Evolutionary conservation across 92 coral and sea anemone genomes (phyloP).

Genomic region (Parazoanthus atlanticus): DNA sequence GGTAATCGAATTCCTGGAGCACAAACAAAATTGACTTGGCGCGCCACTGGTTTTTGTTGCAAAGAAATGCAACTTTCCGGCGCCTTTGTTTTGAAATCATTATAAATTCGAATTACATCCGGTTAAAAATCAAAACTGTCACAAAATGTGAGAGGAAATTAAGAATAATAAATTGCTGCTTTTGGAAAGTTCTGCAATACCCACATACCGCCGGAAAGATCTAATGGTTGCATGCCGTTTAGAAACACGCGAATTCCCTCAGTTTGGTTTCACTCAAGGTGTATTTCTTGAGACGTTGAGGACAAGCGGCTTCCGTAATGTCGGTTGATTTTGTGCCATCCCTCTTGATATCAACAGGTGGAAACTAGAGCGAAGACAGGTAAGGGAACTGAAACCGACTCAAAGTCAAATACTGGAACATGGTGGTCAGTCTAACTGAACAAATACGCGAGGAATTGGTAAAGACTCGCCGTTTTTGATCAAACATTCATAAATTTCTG

Average conservation of each 20-base stretch:
- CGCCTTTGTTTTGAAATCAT: not conserved
- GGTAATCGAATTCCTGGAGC: too few relatives aligned
- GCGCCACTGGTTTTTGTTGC: not conserved
- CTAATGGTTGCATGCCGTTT: not conserved
- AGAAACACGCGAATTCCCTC: not conserved
- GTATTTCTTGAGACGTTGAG: not conserved
- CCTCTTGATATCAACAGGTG: too few relatives aligned
- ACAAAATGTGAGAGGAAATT: not conserved
- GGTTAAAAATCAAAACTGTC: constrained; percentile 4
- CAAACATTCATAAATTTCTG: too few relatives aligned
- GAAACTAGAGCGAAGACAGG: too few relatives aligned
- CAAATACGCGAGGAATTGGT: too few relatives aligned
- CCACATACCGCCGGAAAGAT: not conserved
- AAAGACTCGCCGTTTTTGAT: too few relatives aligned
- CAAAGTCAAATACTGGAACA: too few relatives aligned
- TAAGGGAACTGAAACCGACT: too few relatives aligned
- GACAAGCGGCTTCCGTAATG: not conserved
- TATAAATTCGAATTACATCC: constrained; percentile 7
- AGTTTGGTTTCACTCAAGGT: not conserved
- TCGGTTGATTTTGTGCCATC: too few relatives aligned
- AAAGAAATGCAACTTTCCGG: constrained; percentile 10
- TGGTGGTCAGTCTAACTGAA: too few relatives aligned
- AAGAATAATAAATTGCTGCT: constrained; percentile 15
- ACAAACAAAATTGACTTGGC: not conserved
- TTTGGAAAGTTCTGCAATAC: not conserved